Evolutionary conservation across 2,113 vertebrate species (phyloP).

Genomic region (Sylvietta virens): DNA sequence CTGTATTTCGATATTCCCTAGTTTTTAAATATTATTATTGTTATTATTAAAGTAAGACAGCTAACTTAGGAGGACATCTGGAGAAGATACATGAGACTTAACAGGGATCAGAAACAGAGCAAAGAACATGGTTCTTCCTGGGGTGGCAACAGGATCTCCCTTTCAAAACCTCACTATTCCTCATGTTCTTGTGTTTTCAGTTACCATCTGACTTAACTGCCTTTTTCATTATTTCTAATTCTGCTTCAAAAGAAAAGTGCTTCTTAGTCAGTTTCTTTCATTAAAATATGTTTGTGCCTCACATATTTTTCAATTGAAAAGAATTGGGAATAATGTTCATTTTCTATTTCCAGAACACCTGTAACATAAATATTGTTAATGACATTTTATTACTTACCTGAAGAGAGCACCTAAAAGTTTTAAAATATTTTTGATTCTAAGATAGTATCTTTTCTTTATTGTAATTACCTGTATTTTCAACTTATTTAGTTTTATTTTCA

Average conservation of each 20-base stretch:
- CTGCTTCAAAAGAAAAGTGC: neutral
- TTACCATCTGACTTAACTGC: neutral
- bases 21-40: neutral
- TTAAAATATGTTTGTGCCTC: neutral
- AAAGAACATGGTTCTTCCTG: neutral
- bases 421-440: neutral
- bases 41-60: neutral
- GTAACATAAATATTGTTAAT: neutral
- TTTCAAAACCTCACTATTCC: neutral
- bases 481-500: constrained; percentile 3
- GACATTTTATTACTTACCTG: neutral
- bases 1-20: neutral
- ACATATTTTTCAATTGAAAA: neutral
- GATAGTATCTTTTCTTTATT: neutral
- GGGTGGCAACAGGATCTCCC: neutral
- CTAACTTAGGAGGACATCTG: neutral
- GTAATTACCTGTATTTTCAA: neutral
- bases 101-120: neutral
- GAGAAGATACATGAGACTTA: neutral
- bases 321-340: neutral
- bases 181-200: neutral
- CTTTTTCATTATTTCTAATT: neutral
- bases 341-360: neutral
- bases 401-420: neutral
- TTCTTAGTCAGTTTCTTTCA: neutral